phyloP scores from a whole-genome alignment of 2,113 vertebrate genomes.

The Spilogale gracilis region DNA sequence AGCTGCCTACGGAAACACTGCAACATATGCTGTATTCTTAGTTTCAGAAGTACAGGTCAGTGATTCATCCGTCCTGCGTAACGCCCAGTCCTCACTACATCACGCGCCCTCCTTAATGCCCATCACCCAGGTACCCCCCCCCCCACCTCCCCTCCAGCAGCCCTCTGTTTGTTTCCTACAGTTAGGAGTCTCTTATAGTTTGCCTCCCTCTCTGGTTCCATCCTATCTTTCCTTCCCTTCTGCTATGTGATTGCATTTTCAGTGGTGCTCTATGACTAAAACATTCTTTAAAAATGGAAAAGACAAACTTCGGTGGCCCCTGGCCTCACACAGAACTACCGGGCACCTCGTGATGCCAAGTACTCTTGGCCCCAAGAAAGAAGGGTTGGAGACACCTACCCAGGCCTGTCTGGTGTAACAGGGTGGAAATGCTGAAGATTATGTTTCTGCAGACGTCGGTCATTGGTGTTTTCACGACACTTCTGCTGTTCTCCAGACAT shows the following conservation, averaged over 20 bases:
- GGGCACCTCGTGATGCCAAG: not conserved
- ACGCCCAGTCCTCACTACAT: not conserved
- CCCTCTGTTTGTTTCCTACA: not conserved
- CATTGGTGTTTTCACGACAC: conserved; percentile 94
- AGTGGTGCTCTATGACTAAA: not conserved
- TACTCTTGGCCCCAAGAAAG: not conserved
- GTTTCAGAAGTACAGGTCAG: not conserved
- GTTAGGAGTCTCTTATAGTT: not conserved
- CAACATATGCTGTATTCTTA: not conserved
- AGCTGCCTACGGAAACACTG: not conserved
- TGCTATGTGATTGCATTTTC: not conserved
- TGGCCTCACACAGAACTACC: rapidly evolving
- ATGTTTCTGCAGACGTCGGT: conserved; percentile 96
- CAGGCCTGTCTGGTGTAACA: conserved; percentile 94
- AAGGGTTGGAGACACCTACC: conserved; percentile 85
- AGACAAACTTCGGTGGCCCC: not conserved
- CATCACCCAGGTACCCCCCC: not conserved
- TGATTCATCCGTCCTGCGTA: not conserved
- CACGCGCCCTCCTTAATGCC: not conserved
- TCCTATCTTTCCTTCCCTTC: not conserved
- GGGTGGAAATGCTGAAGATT: conserved; percentile 96
- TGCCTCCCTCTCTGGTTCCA: not conserved
- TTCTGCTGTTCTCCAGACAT: conserved; percentile 96
- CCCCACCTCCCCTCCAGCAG: not conserved
- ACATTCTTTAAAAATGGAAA: not conserved